Evolutionary conservation across 2,888 invertebrate genomes (phyloP).

Genomic region (Scrobipalpa atriplicella): DNA sequence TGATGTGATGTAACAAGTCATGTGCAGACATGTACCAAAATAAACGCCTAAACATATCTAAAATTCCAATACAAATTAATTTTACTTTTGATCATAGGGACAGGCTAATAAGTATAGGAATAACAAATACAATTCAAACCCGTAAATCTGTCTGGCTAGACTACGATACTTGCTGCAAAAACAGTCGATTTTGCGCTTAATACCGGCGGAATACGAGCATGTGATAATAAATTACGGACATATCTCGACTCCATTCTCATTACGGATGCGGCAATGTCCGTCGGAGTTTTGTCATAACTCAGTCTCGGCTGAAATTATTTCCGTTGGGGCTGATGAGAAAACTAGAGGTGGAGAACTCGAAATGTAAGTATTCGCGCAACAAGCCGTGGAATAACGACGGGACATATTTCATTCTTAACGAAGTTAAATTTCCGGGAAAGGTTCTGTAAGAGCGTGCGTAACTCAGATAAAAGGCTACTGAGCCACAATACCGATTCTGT

Average conservation of each 20-base stretch:
- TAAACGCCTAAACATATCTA: too few relatives aligned
- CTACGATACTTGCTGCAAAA: constrained; percentile 51
- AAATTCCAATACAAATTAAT: too few relatives aligned
- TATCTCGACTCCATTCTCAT: constrained; percentile 81
- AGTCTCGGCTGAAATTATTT: constrained; percentile 82
- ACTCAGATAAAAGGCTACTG: constrained; percentile 76
- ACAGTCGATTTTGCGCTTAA: constrained; percentile 57
- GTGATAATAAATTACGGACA: constrained; percentile 77
- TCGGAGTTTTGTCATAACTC: constrained; percentile 82
- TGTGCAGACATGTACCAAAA: too few relatives aligned
- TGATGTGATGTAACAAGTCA: neutral
- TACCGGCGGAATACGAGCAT: constrained; percentile 59
- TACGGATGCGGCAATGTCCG: constrained; percentile 82
- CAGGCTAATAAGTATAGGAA: constrained; percentile 30
- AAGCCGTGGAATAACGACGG: constrained; percentile 79
- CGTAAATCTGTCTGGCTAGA: constrained; percentile 36
- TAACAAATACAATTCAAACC: constrained; percentile 32
- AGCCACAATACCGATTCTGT: constrained; percentile 64
- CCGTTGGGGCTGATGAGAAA: constrained; percentile 81
- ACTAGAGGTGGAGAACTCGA: constrained; percentile 77
- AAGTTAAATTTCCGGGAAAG: constrained; percentile 80
- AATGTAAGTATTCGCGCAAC: constrained; percentile 80
- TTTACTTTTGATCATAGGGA: neutral
- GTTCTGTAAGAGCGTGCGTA: constrained; percentile 76
- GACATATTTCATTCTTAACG: constrained; percentile 82